phyloP scores from a whole-genome alignment of 53 echinoderm and acorn worm species.

The Stichopus horrens region DNA sequence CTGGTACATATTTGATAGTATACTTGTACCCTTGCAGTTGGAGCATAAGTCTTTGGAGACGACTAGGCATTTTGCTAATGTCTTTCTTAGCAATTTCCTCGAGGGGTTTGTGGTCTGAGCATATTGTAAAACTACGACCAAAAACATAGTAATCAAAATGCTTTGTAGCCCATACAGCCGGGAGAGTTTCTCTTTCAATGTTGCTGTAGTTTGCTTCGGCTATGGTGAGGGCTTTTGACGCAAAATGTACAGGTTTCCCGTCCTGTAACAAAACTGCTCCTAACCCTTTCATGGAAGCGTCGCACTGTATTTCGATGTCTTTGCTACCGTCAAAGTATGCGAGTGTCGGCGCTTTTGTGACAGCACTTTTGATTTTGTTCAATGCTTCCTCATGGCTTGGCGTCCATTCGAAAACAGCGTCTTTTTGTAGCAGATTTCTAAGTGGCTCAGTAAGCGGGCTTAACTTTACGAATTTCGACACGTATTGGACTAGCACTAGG shows the following conservation, averaged over 20 bases:
- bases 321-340: constrained; percentile 33
- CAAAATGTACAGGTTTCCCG: constrained; percentile 28
- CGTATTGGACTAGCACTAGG: constrained; percentile 29
- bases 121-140: neutral
- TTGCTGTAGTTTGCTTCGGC: constrained; percentile 28
- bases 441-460: constrained; percentile 27
- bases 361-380: neutral
- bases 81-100: constrained; percentile 35
- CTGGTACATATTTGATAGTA: constrained; percentile 36
- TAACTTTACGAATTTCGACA: constrained; percentile 28
- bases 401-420: too few relatives aligned
- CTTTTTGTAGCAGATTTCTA: constrained; percentile 36
- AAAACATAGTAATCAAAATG: too few relatives aligned
- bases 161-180: neutral
- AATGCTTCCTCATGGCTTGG: too few relatives aligned
- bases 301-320: neutral
- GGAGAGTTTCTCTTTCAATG: constrained; percentile 1
- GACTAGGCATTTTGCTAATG: constrained; percentile 39
- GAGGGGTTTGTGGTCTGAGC: constrained; percentile 40
- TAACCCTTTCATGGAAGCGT: constrained; percentile 36
- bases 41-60: constrained; percentile 8
- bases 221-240: neutral
- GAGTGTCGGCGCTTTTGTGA: constrained; percentile 21
- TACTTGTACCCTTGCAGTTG: constrained; percentile 26
- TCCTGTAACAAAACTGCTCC: constrained; percentile 44